Evolutionary conservation across 2,888 invertebrate genomes (phyloP), one percentile per base, ranked within the genome.

Genomic region (Blomia tropicalis): DNA sequence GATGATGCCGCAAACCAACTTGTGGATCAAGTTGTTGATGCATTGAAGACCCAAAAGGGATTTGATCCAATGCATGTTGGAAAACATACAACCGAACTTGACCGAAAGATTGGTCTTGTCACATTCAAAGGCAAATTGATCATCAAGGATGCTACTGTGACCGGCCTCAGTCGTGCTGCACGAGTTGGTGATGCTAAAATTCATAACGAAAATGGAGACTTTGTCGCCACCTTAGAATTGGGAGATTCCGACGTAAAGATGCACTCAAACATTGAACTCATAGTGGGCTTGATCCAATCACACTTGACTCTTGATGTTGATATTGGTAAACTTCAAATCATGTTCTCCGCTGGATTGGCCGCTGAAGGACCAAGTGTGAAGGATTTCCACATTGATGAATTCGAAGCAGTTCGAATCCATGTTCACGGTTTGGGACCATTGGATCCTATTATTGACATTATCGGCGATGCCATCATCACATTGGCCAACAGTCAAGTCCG

Each of bases 351-450:
- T 11, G 36, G 32, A 17, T 2, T 54, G 1, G 60, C 19, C 27
- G 27, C 53, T 1, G 30, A 54, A 11, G 60, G 60, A 7, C 60
- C 32, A 14, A 1, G 5, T 1, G 23, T 60, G 22, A 32, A 19
- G 19, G 53, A 30, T 7, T 54, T 60, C 23, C 11, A 60, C n/a
- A 54, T 60, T 30, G 60, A 60, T 5, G 60, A 60, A 17, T 30
- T 60, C 2, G 11, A 60, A 54, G 51, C 44, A 29, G 60, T 60
- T 30, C 23, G 30, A 2, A 30, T 60, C 29, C 51, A 60, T 19
- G 22, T 60, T 23, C 53, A 60, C 53, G 53, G 53, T 29, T 27
- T 54, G 17, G 27, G 17, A 11, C 3, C 27, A 36, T 2, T 54
- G 53, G 54, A 60, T 19, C 60, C 30, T 41, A 11, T 60, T 14